Evolutionary conservation across 2,113 vertebrate species (phyloP).

Genomic region (Myotis lucifugus): DNA sequence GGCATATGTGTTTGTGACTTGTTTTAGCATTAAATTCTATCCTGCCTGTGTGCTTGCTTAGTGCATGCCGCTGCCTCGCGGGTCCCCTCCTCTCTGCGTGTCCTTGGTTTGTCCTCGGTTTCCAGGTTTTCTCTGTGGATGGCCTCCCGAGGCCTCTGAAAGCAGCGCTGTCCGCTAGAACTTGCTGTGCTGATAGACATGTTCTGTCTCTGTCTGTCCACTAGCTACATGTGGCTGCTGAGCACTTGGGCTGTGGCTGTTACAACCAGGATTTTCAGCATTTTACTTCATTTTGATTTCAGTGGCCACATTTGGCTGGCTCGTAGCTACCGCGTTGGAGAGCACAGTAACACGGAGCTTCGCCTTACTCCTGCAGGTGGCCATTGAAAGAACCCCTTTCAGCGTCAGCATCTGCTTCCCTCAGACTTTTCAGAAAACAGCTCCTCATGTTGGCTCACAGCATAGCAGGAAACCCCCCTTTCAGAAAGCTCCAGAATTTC

Average conservation of each 20-base stretch:
- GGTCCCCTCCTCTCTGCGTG: not conserved
- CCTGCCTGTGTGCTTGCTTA: not conserved
- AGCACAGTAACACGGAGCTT: not conserved
- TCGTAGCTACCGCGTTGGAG: not conserved
- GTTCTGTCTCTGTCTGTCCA: not conserved
- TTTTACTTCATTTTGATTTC: not conserved
- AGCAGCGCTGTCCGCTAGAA: not conserved
- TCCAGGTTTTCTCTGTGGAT: not conserved
- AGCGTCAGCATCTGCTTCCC: not conserved
- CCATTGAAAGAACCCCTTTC: not conserved
- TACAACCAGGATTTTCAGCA: not conserved
- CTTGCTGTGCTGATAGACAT: not conserved
- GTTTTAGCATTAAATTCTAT: not conserved
- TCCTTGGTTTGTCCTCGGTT: not conserved
- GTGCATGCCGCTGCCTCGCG: not conserved
- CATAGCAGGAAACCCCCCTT: not conserved
- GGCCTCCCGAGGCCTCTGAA: not conserved
- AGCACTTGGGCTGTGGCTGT: not conserved
- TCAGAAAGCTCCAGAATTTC: not conserved
- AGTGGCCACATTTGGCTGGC: not conserved
- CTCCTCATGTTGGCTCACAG: not conserved
- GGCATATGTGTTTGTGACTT: not conserved
- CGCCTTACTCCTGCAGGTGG: not conserved
- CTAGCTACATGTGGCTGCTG: not conserved
- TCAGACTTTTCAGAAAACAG: not conserved